phyloP scores from a whole-genome alignment of 2,888 invertebrate genomes.

The Julus scanicus region DNA sequence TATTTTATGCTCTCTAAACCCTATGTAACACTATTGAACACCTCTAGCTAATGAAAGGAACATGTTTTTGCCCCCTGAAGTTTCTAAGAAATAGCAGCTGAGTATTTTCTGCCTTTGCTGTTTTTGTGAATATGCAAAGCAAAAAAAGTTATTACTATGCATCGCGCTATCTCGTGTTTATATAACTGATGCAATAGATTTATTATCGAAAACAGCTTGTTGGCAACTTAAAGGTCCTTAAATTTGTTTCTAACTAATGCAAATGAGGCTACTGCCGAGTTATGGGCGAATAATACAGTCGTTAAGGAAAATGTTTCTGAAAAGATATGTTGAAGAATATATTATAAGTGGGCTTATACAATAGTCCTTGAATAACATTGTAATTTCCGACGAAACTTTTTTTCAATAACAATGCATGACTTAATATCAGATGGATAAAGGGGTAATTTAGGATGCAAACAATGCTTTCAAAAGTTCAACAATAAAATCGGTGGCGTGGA shows the following conservation, averaged over 20 bases:
- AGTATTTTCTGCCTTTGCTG: too few species aligned
- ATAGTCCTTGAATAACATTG: conserved; percentile 18
- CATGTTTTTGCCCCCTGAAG: too few species aligned
- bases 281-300: background rate
- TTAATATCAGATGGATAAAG: background rate
- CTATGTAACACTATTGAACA: too few species aligned
- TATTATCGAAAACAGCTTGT: conserved; percentile 29
- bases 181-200: background rate
- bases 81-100: too few species aligned
- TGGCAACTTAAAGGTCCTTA: background rate
- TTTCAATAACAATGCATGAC: background rate
- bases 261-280: background rate
- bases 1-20: too few species aligned
- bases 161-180: background rate
- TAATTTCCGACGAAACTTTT: background rate
- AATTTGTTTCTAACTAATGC: background rate
- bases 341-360: background rate
- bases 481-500: background rate
- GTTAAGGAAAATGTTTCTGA: background rate
- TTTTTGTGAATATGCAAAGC: too few species aligned
- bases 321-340: background rate
- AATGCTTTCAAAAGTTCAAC: background rate
- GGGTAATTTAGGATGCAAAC: background rate
- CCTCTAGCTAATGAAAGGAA: too few species aligned
- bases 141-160: background rate